These are phyloP conservation scores for Phrixothrix hirtus DNA, from an alignment of 2,888 invertebrate species.

Conservation along the genomic window DNA sequence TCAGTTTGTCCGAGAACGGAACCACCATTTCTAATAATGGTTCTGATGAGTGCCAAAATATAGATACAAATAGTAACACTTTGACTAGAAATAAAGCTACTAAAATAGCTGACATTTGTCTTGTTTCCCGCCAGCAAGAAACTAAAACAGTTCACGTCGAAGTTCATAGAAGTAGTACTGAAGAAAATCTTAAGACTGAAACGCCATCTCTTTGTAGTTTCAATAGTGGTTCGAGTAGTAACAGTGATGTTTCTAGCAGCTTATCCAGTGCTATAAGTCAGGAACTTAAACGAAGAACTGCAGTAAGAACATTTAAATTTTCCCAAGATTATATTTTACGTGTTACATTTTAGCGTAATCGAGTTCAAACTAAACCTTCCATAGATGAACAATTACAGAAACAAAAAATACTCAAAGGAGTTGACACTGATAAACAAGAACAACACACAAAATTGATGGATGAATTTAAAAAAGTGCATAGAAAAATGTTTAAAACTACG, in stretches of 20 bases:
- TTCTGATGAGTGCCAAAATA: constrained; percentile 50
- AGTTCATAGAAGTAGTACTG: constrained; percentile 65
- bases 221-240: constrained; percentile 49
- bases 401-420: constrained; percentile 54
- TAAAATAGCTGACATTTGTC: constrained; percentile 54
- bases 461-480: constrained; percentile 86
- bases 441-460: constrained; percentile 82
- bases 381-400: constrained; percentile 55
- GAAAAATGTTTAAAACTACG: constrained; percentile 75
- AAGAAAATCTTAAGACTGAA: constrained; percentile 44
- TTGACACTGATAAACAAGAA: constrained; percentile 66
- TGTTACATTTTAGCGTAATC: constrained; percentile 27
- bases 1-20: constrained; percentile 72
- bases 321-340: background rate
- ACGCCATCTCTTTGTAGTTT: constrained; percentile 50
- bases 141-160: constrained; percentile 75
- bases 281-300: constrained; percentile 69
- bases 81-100: constrained; percentile 36
- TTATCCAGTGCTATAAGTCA: constrained; percentile 71
- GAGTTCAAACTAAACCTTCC: constrained; percentile 43
- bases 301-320: constrained; percentile 55
- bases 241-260: constrained; percentile 56
- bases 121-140: constrained; percentile 57
- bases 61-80: constrained; percentile 54
- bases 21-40: constrained; percentile 69